Conservation (phyloP, 92 coral and sea anemone species). For the Palythoa grandis region DNA sequence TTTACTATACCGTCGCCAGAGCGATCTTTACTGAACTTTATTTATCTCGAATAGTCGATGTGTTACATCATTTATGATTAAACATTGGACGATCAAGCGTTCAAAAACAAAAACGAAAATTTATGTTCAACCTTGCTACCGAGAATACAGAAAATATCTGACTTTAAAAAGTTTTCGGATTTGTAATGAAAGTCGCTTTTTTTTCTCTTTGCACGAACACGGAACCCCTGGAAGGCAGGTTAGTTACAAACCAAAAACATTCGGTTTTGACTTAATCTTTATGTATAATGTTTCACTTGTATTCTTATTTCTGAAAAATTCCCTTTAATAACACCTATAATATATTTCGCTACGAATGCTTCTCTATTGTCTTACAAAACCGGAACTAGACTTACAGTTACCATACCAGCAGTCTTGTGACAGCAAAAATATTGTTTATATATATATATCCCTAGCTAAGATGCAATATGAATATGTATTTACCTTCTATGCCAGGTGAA, state of each 20-base stretch:
- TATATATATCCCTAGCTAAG: background rate
- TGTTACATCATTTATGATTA: no score
- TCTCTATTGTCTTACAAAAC: background rate
- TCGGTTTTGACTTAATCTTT: background rate
- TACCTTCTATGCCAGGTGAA: slow-evolving; percentile 44
- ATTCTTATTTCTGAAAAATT: background rate
- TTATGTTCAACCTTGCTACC: background rate
- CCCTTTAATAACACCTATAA: background rate
- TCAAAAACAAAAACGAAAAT: no score
- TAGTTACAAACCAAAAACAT: background rate
- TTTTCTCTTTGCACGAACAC: background rate
- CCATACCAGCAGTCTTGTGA: background rate
- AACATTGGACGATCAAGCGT: no score
- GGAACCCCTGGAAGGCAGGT: no score
- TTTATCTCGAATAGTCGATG: no score
- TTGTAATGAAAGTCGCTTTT: background rate
- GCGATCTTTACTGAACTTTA: no score
- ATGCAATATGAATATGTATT: slow-evolving; percentile 34
- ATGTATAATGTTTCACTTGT: background rate
- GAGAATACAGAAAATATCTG: background rate
- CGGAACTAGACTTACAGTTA: background rate
- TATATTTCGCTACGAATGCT: background rate
- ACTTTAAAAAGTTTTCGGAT: no score
- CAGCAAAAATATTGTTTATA: background rate
- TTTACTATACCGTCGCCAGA: no score